phyloP scores from a whole-genome alignment of 2,888 invertebrate species.

The Amblyjoppa proteus region DNA sequence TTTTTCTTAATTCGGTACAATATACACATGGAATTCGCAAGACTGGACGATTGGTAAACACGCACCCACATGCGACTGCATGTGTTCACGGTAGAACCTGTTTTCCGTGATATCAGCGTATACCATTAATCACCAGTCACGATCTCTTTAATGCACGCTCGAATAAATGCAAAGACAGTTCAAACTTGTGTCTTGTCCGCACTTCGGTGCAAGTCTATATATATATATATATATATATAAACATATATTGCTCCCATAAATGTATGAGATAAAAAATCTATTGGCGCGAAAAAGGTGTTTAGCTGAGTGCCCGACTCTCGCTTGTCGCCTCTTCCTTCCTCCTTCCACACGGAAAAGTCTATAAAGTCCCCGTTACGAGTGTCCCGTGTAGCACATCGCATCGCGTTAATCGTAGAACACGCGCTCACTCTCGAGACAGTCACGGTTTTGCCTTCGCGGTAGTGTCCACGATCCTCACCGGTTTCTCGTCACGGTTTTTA shows the following conservation, averaged over 20 bases:
- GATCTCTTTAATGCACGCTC: conserved; percentile 59
- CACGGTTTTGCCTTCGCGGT: conserved; percentile 65
- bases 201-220: neutral
- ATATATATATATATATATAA: neutral
- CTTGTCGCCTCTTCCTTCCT: conserved; percentile 62
- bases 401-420: conserved; percentile 57
- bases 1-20: neutral
- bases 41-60: conserved; percentile 24
- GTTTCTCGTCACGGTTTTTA: conserved; percentile 23
- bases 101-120: conserved; percentile 29
- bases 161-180: conserved; percentile 45
- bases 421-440: conserved; percentile 68
- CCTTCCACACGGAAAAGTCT: conserved; percentile 61
- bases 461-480: conserved; percentile 48
- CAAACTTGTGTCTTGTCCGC: neutral
- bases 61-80: conserved; percentile 24
- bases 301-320: conserved; percentile 34
- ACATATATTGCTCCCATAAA: neutral
- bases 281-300: conserved; percentile 27
- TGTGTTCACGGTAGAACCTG: conserved; percentile 55
- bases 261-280: conserved; percentile 34
- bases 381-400: conserved; percentile 42
- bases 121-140: conserved; percentile 45
- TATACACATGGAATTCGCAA: conserved; percentile 28
- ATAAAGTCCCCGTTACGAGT: conserved; percentile 56